Percentiles rank a stretch among this genome's conserved stretches.
These are phyloP conservation scores for Taeniopygia guttata DNA, from an alignment of 2,797 vertebrate species.

Conservation along the genomic window DNA sequence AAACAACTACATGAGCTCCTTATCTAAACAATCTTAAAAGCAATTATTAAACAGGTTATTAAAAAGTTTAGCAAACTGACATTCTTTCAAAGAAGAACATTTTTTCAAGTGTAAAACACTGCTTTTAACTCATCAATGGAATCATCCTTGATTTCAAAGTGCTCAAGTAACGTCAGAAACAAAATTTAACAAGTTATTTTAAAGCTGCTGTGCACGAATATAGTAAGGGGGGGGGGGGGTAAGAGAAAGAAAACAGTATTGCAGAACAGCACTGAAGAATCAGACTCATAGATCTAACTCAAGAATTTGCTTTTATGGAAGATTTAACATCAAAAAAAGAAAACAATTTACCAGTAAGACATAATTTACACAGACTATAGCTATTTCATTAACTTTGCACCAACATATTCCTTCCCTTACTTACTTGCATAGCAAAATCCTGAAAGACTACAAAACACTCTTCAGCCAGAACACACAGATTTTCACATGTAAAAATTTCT, in stretches of 20 bases:
- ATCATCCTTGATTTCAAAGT: neutral
- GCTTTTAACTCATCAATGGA: neutral
- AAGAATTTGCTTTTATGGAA: neutral
- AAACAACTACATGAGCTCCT: neutral
- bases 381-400: neutral
- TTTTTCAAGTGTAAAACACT: neutral
- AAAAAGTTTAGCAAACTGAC: neutral
- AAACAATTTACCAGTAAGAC: neutral
- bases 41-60: neutral
- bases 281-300: neutral
- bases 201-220: neutral
- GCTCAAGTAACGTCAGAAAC: neutral
- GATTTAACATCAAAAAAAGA: neutral
- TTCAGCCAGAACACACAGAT: neutral
- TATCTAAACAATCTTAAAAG: neutral
- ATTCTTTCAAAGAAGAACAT: neutral
- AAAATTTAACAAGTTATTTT: neutral
- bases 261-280: neutral
- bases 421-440: neutral
- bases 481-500: neutral
- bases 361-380: neutral
- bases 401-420: neutral
- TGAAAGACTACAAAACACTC: neutral
- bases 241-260: neutral
- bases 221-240: fast-evolving